Base-by-base conservation (phyloP, 2,113 vertebrate species). In the Hippocampus barbouri region DNA sequence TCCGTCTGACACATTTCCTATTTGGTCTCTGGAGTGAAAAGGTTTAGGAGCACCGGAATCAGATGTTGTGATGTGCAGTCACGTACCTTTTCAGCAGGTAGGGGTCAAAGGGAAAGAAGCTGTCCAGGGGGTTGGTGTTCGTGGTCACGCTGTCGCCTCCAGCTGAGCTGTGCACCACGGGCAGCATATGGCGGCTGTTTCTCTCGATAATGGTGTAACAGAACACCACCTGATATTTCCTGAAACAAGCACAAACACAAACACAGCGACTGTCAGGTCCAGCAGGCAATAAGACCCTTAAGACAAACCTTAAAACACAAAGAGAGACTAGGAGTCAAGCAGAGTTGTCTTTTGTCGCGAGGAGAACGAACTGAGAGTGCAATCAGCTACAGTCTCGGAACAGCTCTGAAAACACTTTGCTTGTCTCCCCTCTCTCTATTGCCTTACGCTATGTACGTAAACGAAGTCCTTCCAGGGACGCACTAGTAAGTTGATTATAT, bases 181-280 rank as follows among this genome's bases (percentile, higher is more conserved):
- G 96, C 43, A 99, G 87, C 66, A 91, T 73, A 41, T 92, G 91
- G 1, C 96, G 94, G 47, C 92, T 96, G 87, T 99, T 99, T 78
- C 93, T 93, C 89, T 99, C 96, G 15, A 99, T 97, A 80, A 99
- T 94, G 0, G 94, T 97, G 89, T 98, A 98, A 86, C 97, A 99
- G 88, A 99, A 98, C 69, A 94, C 97, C 16, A 99, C 79, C 89
- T 99, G 97, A 79, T 98, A 99, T 72, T 96, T 97, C 89, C 97
- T 99, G 85, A 34, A 51, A 76, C 72, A 69, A 47, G 23, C 82
- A 56, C 11, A 41, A 54, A 54, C 25, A 25, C 25, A 7, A 9
- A 18, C 8, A 8, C 53, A 11, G 15, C 8, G 10, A 38, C 34
- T 38, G 34, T 38, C 34, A 38, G 34, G 34, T 38, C 30, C 30